These are phyloP conservation scores for Ophion ellenae DNA, from an alignment of 2,888 invertebrate genomes.

Conservation along the genomic window DNA sequence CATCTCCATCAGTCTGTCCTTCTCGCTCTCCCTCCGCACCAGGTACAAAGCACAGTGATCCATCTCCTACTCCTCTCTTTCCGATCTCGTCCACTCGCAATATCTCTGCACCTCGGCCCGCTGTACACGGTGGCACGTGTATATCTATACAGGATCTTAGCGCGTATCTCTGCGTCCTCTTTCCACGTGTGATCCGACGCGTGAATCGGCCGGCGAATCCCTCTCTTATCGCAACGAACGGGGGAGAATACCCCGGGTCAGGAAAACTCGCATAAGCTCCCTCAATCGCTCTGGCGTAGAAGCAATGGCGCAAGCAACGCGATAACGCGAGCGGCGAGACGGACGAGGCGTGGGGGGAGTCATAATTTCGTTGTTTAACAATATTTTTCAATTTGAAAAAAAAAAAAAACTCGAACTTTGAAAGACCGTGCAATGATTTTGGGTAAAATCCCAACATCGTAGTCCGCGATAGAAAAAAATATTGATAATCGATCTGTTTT, in stretches of 20 bases:
- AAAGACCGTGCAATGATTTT: no score
- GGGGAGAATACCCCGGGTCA: conserved; percentile 14
- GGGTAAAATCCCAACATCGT: no score
- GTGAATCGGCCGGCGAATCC: conserved; percentile 51
- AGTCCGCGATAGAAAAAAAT: no score
- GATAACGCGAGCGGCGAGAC: conserved; percentile 3
- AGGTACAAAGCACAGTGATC: conserved; percentile 31
- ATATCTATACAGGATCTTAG: neutral
- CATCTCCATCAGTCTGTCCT: conserved; percentile 18
- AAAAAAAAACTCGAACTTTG: no score
- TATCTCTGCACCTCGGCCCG: conserved; percentile 37
- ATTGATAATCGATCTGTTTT: no score
- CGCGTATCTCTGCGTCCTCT: conserved; percentile 23
- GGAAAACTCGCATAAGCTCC: conserved; percentile 21
- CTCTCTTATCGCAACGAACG: conserved; percentile 50
- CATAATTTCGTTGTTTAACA: neutral
- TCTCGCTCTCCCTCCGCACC: neutral
- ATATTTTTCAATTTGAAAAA: no score
- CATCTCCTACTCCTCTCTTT: conserved; percentile 50
- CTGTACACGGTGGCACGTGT: neutral
- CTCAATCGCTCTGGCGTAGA: conserved; percentile 8
- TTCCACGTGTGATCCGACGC: conserved; percentile 34
- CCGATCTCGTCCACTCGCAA: conserved; percentile 53
- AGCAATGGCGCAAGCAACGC: conserved; percentile 23
- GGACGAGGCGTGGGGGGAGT: neutral